Evolutionary conservation across 2,888 invertebrate species (phyloP), one percentile per base, ranked within the genome.

Genomic region (Nomada fabriciana): DNA sequence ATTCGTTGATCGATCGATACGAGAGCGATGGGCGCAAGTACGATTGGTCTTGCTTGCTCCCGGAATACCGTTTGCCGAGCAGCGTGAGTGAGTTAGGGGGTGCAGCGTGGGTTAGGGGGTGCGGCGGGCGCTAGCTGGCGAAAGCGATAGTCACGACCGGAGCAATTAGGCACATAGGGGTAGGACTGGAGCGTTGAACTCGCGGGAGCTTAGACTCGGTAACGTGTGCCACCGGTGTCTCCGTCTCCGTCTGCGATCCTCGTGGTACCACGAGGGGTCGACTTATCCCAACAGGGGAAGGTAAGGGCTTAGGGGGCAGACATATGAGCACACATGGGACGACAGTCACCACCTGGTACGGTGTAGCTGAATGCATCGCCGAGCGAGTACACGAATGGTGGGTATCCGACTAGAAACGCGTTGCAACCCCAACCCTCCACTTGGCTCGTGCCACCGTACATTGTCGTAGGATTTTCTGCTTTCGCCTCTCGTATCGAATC

Each of bases 401-500:
- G 72, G 80, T 79, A 86, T 70, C 84, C 80, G 82, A 71, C 64
- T 75, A 36, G 80, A 86, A 82, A 80, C 82, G 80, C 71, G 83
- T 80, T 82, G 72, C 81, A 79, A 86, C 87, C 82, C 84, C 86
- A 84, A 86, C 86, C 86, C 86, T 86, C 86, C 76, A 90, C 87
- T 90, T 91, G 93, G 93, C 93, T 93, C 93, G 93, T 93, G 93
- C 92, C 93, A 89, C 86, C 80, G 72, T 67, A 81, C 91, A 92
- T 92, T 92, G 92, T 92, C 90, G 89, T 91, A 87, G 83, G 81
- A 82, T 80, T 76, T 74, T 68, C 69, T 13, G 7, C 65, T 73
- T 61, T 20, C 71, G 23, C 20, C n/a, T 67, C 11, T n/a, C 20
- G 42, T 52, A 52, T 36, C 36, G 52, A 23, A 55, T 36, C 25